Evolutionary conservation across 2,113 vertebrate genomes (phyloP).

Genomic region (Bothrops jararaca): DNA sequence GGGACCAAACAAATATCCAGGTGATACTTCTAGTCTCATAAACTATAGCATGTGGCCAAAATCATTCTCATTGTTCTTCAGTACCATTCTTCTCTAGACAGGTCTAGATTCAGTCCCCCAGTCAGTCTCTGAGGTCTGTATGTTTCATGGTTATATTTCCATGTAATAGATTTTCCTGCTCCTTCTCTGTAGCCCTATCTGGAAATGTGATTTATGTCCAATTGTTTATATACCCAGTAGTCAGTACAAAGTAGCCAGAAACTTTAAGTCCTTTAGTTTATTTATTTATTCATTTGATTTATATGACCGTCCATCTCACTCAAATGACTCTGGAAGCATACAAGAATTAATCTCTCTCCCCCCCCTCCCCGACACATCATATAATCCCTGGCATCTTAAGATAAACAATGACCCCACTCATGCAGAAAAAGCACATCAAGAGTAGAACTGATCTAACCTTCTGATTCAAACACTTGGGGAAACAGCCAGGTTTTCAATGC

Average conservation of each 20-base stretch:
- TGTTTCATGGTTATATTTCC: background rate
- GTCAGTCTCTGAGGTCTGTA: background rate
- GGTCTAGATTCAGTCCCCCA: background rate
- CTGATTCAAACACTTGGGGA: background rate
- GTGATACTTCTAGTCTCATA: background rate
- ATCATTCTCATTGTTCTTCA: background rate
- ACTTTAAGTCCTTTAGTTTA: background rate
- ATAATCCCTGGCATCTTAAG: background rate
- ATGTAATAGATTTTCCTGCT: background rate
- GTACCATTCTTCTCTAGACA: background rate
- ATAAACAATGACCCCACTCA: background rate
- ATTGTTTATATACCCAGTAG: background rate
- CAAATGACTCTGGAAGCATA: background rate
- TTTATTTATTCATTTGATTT: background rate
- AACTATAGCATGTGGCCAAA: background rate
- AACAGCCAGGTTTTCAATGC: background rate
- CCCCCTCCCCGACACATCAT: background rate
- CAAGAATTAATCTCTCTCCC: background rate
- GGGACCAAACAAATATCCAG: background rate
- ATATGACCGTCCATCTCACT: background rate
- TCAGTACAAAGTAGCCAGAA: background rate
- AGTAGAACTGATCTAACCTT: background rate
- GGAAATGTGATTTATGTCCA: background rate
- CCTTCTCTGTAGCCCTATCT: background rate
- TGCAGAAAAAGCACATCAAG: background rate